Percentiles rank a stretch among this genome's conserved stretches.
Conservation (phyloP, 2,888 invertebrate species). For the Rhamnusium bicolor region DNA sequence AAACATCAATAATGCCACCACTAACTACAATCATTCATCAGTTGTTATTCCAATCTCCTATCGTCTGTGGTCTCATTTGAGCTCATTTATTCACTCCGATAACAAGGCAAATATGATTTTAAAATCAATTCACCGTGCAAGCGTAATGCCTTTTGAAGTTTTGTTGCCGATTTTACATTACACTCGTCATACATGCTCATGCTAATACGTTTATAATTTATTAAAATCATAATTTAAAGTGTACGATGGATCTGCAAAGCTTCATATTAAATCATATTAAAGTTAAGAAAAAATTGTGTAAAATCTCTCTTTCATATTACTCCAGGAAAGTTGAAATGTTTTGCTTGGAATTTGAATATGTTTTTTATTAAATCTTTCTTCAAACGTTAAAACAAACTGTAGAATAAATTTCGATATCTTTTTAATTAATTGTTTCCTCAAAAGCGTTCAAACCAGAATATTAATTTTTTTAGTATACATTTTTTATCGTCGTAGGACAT, state of each 20-base stretch:
- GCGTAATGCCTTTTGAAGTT: constrained; percentile 26
- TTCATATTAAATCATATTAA: neutral
- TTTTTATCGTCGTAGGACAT: no score
- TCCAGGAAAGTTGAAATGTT: neutral
- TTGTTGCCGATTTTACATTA: constrained; percentile 4
- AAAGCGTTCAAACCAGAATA: no score
- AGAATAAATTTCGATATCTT: no score
- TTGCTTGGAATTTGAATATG: no score
- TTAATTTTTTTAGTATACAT: no score
- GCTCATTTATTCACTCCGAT: constrained; percentile 22
- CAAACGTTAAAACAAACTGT: no score
- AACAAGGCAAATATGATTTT: constrained; percentile 30
- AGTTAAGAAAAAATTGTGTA: neutral
- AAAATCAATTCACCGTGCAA: constrained; percentile 20
- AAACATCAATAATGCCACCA: constrained; percentile 33
- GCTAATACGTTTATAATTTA: constrained; percentile 17
- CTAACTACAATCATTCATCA: constrained; percentile 31
- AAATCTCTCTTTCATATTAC: neutral
- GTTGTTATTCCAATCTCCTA: constrained; percentile 33
- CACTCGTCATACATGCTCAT: constrained; percentile 1
- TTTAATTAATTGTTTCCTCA: no score
- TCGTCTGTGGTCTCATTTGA: constrained; percentile 19
- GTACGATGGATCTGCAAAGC: neutral
- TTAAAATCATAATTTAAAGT: neutral
- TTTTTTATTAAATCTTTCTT: no score